A percentile compares a stretch with the other conserved stretches of the same genome.
Conservation (phyloP, 2,888 invertebrate species). For the Chromoteleia sp. region DNA sequence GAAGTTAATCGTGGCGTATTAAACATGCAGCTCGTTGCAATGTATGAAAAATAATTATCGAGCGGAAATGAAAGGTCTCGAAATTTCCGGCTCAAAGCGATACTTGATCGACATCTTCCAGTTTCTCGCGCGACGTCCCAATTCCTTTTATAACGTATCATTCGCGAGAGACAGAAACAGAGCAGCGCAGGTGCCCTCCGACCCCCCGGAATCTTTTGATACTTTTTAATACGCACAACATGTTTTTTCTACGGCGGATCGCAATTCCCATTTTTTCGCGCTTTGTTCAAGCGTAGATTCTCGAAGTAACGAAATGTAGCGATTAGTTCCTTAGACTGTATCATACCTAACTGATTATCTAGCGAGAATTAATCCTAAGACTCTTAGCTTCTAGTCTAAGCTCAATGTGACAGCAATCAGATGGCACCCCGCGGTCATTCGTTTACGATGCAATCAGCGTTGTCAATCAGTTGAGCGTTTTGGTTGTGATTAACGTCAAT, state of each 20-base stretch:
- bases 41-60: constrained; percentile 30
- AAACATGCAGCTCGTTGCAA: constrained; percentile 18
- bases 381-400: constrained; percentile 79
- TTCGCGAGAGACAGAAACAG: constrained; percentile 32
- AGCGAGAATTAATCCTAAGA: constrained; percentile 75
- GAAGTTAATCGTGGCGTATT: constrained; percentile 15
- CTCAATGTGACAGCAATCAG: constrained; percentile 84
- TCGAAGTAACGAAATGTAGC: constrained; percentile 50
- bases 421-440: constrained; percentile 75
- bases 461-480: constrained; percentile 34
- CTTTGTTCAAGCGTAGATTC: constrained; percentile 26
- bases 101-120: constrained; percentile 45
- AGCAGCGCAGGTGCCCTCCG: constrained; percentile 10
- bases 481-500: constrained; percentile 12
- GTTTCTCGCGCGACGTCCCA: constrained; percentile 16
- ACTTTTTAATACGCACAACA: neutral
- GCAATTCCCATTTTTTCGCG: constrained; percentile 2
- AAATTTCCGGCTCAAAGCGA: constrained; percentile 39
- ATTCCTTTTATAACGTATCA: constrained; percentile 21
- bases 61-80: constrained; percentile 39
- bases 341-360: constrained; percentile 76
- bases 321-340: constrained; percentile 76
- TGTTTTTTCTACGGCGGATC: neutral
- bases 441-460: constrained; percentile 43
- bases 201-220: neutral